phyloP scores from a whole-genome alignment of 92 coral and sea anemone genomes.

The Zoanthus solanderi region DNA sequence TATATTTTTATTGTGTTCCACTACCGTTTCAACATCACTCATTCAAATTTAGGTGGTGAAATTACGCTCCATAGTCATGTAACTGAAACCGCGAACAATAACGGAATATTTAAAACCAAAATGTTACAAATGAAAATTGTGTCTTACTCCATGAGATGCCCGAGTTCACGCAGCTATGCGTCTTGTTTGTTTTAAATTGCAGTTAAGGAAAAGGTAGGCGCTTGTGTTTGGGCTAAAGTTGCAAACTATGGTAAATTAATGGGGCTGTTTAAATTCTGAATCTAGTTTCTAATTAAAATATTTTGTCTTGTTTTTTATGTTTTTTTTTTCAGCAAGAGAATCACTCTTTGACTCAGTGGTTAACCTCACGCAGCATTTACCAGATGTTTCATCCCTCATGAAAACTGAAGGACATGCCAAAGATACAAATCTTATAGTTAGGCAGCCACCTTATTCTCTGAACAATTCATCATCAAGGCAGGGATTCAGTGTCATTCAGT shows the following conservation, averaged over 20 bases:
- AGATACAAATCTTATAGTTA: slow-evolving; percentile 1
- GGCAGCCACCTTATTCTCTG: background rate
- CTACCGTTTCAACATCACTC: too few relatives aligned
- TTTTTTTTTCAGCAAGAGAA: slow-evolving; percentile 1
- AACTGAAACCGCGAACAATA: too few relatives aligned
- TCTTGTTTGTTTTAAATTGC: too few relatives aligned
- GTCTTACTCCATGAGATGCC: too few relatives aligned
- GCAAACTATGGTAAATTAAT: background rate
- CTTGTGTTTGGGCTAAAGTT: too few relatives aligned
- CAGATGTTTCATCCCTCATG: slow-evolving; percentile 37
- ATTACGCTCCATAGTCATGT: too few relatives aligned
- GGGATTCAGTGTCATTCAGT: background rate
- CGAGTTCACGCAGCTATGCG: too few relatives aligned
- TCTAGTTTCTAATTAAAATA: background rate
- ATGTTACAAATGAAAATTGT: too few relatives aligned
- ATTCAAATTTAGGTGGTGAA: too few relatives aligned
- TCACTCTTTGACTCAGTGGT: slow-evolving; percentile 39
- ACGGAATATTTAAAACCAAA: too few relatives aligned
- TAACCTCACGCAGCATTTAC: slow-evolving; percentile 23
- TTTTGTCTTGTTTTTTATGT: background rate
- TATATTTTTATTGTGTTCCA: too few relatives aligned
- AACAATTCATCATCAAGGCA: background rate
- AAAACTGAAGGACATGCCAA: slow-evolving; percentile 21
- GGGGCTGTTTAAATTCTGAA: background rate
- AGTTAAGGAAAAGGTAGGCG: too few relatives aligned